These are phyloP conservation scores for Episyrphus balteatus DNA, from an alignment of 1,140 invertebrate species.

Conservation along the genomic window DNA sequence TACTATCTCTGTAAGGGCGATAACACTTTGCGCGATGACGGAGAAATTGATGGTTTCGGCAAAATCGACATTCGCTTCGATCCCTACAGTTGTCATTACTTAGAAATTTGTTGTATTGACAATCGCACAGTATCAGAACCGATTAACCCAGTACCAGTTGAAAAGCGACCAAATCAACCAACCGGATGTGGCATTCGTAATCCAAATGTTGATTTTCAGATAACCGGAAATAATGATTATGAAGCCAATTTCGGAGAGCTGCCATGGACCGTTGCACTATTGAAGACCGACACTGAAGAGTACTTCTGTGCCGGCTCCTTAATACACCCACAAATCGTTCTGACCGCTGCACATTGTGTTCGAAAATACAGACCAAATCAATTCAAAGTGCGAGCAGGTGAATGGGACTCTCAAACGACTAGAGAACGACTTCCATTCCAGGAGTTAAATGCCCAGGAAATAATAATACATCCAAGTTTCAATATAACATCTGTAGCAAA, in stretches of 20 bases:
- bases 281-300: slow-evolving; percentile 54
- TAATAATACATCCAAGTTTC: slow-evolving; percentile 46
- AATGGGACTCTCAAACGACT: slow-evolving; percentile 61
- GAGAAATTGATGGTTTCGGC: slow-evolving; percentile 38
- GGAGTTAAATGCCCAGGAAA: slow-evolving; percentile 43
- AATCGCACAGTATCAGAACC: slow-evolving; percentile 20
- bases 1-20: slow-evolving; percentile 41
- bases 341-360: slow-evolving; percentile 59
- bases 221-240: slow-evolving; percentile 37
- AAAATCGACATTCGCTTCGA: slow-evolving; percentile 44
- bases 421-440: slow-evolving; percentile 52
- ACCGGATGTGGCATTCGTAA: slow-evolving; percentile 41
- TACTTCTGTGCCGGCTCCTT: slow-evolving; percentile 60
- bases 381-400: slow-evolving; percentile 53
- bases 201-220: slow-evolving; percentile 40
- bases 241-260: slow-evolving; percentile 64
- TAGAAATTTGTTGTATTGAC: slow-evolving; percentile 37
- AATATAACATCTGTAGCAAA: slow-evolving; percentile 40
- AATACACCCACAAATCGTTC: slow-evolving; percentile 52
- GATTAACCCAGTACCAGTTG: slow-evolving; percentile 19
- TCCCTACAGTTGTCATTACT: slow-evolving; percentile 28
- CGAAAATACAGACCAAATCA: slow-evolving; percentile 38
- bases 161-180: slow-evolving; percentile 20
- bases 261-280: slow-evolving; percentile 76
- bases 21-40: slow-evolving; percentile 30